A percentile compares a stretch with the other conserved stretches of the same genome.
Evolutionary conservation across 1,140 invertebrate species (phyloP).

Genomic region (Pogonomyrmex barbatus): DNA sequence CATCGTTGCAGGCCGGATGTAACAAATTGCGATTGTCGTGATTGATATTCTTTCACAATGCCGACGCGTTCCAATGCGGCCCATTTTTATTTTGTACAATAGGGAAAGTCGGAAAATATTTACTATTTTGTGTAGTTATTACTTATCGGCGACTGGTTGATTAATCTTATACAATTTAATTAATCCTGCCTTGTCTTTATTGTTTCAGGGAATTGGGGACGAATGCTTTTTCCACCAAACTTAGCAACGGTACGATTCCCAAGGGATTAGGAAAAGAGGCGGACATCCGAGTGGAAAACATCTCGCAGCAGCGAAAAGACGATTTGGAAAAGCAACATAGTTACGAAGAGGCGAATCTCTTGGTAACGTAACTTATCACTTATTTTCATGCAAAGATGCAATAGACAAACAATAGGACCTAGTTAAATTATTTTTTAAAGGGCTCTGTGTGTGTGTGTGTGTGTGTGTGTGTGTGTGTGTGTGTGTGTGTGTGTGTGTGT

Average conservation of each 20-base stretch:
- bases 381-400: background rate
- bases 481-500: background rate
- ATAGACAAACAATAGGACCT: background rate
- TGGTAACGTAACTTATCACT: constrained; percentile 76
- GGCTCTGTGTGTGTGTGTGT: background rate
- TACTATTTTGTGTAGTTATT: background rate
- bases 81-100: constrained; percentile 49
- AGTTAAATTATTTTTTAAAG: background rate
- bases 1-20: constrained; percentile 66
- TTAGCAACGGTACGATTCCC: constrained; percentile 84
- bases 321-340: constrained; percentile 82
- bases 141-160: background rate
- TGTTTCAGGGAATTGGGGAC: constrained; percentile 75
- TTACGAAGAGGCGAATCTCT: constrained; percentile 81
- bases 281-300: constrained; percentile 68
- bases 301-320: constrained; percentile 76
- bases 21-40: constrained; percentile 76
- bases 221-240: constrained; percentile 77
- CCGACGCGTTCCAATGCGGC: constrained; percentile 42
- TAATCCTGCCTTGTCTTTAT: background rate
- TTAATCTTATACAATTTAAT: constrained; percentile 43
- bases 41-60: constrained; percentile 75
- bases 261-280: constrained; percentile 79
- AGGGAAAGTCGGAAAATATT: constrained; percentile 16
- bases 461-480: too few relatives aligned